phyloP scores from a whole-genome alignment of 2,797 vertebrate genomes.

The Lagodon rhomboides region DNA sequence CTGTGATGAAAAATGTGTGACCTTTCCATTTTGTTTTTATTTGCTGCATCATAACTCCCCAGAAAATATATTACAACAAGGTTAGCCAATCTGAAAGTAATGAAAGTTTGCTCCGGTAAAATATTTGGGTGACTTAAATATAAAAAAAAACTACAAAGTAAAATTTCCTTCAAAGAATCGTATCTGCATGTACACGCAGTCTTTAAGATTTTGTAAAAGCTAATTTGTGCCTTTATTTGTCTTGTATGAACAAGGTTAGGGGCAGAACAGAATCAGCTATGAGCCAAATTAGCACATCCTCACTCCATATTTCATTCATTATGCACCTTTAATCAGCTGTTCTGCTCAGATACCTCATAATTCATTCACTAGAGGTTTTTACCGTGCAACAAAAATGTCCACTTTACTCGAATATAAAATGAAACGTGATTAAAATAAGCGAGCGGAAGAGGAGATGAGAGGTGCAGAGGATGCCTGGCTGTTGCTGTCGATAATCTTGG shows the following conservation, averaged over 20 bases:
- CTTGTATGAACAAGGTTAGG: constrained; percentile 27
- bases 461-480: constrained; percentile 49
- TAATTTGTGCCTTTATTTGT: constrained; percentile 42
- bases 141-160: neutral
- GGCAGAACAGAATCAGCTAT: constrained; percentile 28
- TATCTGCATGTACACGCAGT: constrained; percentile 27
- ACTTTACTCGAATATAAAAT: constrained; percentile 42
- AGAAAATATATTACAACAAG: constrained; percentile 1
- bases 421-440: constrained; percentile 33
- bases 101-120: constrained; percentile 9
- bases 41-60: constrained; percentile 12
- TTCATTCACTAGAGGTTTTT: constrained; percentile 33
- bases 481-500: constrained; percentile 74
- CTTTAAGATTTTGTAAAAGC: constrained; percentile 12
- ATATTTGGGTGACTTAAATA: constrained; percentile 2
- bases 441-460: constrained; percentile 39
- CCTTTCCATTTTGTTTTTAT: constrained; percentile 36
- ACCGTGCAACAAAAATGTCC: constrained; percentile 13
- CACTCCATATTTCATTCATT: constrained; percentile 24
- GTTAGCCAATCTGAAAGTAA: neutral
- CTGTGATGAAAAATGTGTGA: constrained; percentile 15
- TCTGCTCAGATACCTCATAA: constrained; percentile 21
- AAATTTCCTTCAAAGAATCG: neutral
- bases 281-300: constrained; percentile 25
- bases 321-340: constrained; percentile 36